A percentile compares a stretch with the other conserved stretches of the same genome.
Conservation (phyloP, 2,888 invertebrate species). For the Scaptomyza caliginosa region DNA sequence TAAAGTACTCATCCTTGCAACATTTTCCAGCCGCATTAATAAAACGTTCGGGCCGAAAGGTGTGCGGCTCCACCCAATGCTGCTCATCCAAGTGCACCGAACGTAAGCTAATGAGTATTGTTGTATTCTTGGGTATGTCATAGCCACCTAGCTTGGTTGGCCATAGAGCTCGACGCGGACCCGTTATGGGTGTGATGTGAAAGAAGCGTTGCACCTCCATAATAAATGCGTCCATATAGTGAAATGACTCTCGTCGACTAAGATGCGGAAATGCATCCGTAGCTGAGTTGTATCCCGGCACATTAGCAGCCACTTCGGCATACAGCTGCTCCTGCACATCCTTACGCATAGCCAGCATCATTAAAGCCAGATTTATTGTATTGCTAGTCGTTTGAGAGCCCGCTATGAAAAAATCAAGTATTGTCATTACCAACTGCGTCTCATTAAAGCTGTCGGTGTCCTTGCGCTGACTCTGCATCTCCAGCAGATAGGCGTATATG, state of each 20-base stretch:
- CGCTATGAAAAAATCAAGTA: slow-evolving; percentile 88
- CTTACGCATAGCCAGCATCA: slow-evolving; percentile 86
- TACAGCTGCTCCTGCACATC: slow-evolving; percentile 86
- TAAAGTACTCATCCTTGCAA: slow-evolving; percentile 81
- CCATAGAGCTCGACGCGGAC: slow-evolving; percentile 85
- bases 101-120: slow-evolving; percentile 85
- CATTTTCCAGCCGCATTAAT: slow-evolving; percentile 82
- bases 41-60: slow-evolving; percentile 88
- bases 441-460: slow-evolving; percentile 84
- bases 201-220: slow-evolving; percentile 86
- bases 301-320: slow-evolving; percentile 85
- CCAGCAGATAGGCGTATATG: slow-evolving; percentile 87
- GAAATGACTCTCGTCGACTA: slow-evolving; percentile 84
- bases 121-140: slow-evolving; percentile 85
- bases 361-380: slow-evolving; percentile 87
- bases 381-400: slow-evolving; percentile 88
- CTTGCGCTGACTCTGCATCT: slow-evolving; percentile 84
- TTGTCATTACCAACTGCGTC: slow-evolving; percentile 87
- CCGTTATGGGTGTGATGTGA: slow-evolving; percentile 85
- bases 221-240: slow-evolving; percentile 86
- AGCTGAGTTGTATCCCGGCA: slow-evolving; percentile 30
- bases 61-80: slow-evolving; percentile 87
- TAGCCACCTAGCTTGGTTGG: slow-evolving; percentile 86
- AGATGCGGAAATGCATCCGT: slow-evolving; percentile 67
- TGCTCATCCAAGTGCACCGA: slow-evolving; percentile 86